Evolutionary conservation across 2,888 invertebrate species (phyloP).

Genomic region (Andrena chrysosceles): DNA sequence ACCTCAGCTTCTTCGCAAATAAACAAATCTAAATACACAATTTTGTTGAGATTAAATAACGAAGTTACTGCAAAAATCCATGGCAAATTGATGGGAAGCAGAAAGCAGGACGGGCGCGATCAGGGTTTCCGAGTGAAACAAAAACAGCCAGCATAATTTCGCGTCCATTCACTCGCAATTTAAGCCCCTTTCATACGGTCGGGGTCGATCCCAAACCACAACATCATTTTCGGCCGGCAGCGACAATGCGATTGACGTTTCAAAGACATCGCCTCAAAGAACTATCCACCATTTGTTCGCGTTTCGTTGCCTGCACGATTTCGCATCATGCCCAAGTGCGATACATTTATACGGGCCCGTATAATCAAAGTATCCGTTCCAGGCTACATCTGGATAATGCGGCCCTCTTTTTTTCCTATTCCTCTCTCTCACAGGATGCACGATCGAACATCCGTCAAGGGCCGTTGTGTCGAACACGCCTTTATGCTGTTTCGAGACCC

Average conservation of each 20-base stretch:
- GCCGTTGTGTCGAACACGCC: constrained; percentile 35
- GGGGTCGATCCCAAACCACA: constrained; percentile 75
- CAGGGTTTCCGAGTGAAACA: constrained; percentile 44
- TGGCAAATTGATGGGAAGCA: constrained; percentile 1
- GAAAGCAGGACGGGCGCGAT: constrained; percentile 14
- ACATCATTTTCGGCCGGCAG: constrained; percentile 75
- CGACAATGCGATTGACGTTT: constrained; percentile 75
- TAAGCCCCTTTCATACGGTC: constrained; percentile 74
- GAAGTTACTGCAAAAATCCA: not conserved
- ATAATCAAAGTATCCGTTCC: constrained; percentile 67
- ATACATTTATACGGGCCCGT: constrained; percentile 69
- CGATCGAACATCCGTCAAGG: constrained; percentile 59
- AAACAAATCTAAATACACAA: too few species aligned
- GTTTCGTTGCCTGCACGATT: constrained; percentile 75
- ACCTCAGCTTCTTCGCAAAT: too few species aligned
- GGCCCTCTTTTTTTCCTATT: constrained; percentile 19
- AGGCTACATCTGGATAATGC: constrained; percentile 61
- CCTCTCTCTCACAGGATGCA: constrained; percentile 51
- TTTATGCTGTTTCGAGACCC: constrained; percentile 38
- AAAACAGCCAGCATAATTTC: constrained; percentile 68
- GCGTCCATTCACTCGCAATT: constrained; percentile 79
- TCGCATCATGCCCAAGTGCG: constrained; percentile 74
- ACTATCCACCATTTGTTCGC: constrained; percentile 79
- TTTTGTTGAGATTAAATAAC: too few species aligned
- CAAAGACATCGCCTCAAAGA: constrained; percentile 70